Evolutionary conservation across 1,140 invertebrate genomes (phyloP).

Genomic region (Brachystomella parvula): DNA sequence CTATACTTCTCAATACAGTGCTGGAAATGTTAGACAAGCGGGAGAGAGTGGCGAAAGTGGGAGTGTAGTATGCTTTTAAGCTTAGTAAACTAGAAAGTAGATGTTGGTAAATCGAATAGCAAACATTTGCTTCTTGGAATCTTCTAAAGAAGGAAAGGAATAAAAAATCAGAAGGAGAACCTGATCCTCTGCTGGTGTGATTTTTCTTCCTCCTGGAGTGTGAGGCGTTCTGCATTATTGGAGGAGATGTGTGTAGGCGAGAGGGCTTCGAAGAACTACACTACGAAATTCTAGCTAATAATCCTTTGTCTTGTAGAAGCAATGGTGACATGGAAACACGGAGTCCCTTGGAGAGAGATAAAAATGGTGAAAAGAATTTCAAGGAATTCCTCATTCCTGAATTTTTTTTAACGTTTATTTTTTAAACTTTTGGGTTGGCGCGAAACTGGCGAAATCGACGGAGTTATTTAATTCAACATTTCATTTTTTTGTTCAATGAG

Average conservation of each 20-base stretch:
- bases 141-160: too few species aligned
- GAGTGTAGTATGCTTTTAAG: background rate
- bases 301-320: background rate
- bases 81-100: background rate
- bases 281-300: background rate
- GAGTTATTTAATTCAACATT: background rate
- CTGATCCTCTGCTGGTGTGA: background rate
- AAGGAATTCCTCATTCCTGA: background rate
- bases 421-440: background rate
- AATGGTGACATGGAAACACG: background rate
- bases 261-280: background rate
- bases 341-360: background rate
- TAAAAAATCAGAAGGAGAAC: background rate
- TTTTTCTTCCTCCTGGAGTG: background rate
- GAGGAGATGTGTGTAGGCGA: background rate
- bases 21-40: background rate
- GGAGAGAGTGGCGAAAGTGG: background rate
- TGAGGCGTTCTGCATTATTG: background rate
- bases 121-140: conserved; percentile 4
- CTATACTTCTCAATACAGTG: background rate
- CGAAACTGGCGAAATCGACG: too few species aligned
- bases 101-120: background rate
- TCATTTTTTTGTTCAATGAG: background rate
- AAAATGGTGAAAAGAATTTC: background rate
- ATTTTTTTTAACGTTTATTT: background rate